Conservation (phyloP, 2,888 invertebrate species). For the Rotaria macrura region DNA sequence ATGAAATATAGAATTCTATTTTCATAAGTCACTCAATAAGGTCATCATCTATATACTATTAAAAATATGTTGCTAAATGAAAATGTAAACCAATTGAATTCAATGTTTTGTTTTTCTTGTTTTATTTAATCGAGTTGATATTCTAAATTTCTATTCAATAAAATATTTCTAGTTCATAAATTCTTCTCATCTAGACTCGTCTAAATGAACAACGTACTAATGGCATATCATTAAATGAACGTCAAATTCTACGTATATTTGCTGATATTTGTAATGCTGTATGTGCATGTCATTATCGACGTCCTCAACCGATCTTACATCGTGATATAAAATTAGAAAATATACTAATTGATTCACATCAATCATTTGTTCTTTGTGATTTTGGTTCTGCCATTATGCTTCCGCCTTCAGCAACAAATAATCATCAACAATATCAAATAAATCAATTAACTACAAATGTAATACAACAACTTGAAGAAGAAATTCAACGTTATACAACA, state of each 20-base stretch:
- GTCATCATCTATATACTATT: no score
- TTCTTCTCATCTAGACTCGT: neutral
- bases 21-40: no score
- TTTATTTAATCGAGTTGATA: no score
- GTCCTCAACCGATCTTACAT: constrained; percentile 75
- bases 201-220: neutral
- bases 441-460: constrained; percentile 52
- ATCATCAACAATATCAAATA: constrained; percentile 42
- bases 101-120: no score
- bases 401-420: constrained; percentile 51
- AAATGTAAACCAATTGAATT: no score
- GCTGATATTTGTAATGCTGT: constrained; percentile 83
- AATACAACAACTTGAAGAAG: constrained; percentile 61
- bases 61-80: no score
- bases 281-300: constrained; percentile 75
- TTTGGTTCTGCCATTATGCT: constrained; percentile 88
- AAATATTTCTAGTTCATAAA: no score
- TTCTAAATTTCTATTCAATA: no score
- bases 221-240: neutral
- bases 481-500: constrained; percentile 66
- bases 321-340: constrained; percentile 84
- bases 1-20: no score
- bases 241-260: constrained; percentile 59
- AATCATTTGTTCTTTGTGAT: constrained; percentile 64
- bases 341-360: constrained; percentile 60